phyloP scores from a whole-genome alignment of 2,797 vertebrate genomes.

The Halcyon leucocephala region DNA sequence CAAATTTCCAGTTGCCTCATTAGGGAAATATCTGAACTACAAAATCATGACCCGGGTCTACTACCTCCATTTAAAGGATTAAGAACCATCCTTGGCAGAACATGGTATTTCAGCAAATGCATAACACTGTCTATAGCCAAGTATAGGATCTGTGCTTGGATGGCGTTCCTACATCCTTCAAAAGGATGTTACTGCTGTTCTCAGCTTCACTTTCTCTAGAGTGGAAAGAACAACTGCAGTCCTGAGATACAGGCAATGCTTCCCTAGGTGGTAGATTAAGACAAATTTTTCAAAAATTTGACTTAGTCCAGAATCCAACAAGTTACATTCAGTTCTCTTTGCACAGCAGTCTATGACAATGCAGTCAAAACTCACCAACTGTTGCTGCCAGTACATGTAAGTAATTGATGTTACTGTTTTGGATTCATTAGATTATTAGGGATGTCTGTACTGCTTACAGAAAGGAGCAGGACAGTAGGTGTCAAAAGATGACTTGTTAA shows the following conservation, averaged over 20 bases:
- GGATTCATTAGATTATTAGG: not conserved
- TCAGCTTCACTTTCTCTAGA: not conserved
- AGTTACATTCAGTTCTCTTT: not conserved
- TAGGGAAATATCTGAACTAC: not conserved
- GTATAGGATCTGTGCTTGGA: not conserved
- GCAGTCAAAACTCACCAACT: not conserved
- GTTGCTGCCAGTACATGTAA: not conserved
- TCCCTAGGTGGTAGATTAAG: not conserved
- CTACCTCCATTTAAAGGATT: not conserved
- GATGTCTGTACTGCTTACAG: not conserved
- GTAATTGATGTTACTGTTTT: not conserved
- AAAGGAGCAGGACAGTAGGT: not conserved
- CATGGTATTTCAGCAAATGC: not conserved
- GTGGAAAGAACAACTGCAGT: not conserved
- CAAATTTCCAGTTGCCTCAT: constrained; percentile 18
- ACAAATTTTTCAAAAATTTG: not conserved
- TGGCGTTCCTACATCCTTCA: not conserved
- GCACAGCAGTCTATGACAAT: not conserved
- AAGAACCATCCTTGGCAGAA: not conserved
- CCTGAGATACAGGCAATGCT: not conserved
- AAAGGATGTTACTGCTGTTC: not conserved
- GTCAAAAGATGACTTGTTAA: not conserved
- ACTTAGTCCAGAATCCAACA: not conserved
- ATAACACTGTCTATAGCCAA: not conserved
- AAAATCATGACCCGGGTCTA: not conserved